These are phyloP conservation scores for Tromatobia lineatoria DNA, from an alignment of 2,888 invertebrate species.

Conservation along the genomic window DNA sequence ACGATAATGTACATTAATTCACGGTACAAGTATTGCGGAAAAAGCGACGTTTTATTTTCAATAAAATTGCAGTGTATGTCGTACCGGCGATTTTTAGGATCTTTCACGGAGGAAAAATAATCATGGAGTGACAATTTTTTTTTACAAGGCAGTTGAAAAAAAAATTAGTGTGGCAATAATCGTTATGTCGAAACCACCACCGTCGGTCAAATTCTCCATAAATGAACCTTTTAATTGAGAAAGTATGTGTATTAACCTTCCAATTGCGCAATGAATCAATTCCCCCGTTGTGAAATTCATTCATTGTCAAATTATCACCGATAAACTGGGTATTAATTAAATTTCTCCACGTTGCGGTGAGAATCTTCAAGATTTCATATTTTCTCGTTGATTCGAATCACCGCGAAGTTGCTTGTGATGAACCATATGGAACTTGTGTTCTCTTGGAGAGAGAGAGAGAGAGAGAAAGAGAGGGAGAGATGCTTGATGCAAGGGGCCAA, in stretches of 20 bases:
- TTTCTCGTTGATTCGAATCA: neutral
- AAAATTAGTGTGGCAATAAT: too few species aligned
- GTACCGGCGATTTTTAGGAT: too few species aligned
- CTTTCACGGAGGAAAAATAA: too few species aligned
- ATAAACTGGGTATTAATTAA: neutral
- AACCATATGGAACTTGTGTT: neutral
- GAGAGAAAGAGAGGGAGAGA: too few species aligned
- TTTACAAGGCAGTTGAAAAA: too few species aligned
- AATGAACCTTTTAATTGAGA: too few species aligned
- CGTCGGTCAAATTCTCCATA: too few species aligned
- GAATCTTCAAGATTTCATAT: neutral
- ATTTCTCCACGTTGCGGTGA: neutral
- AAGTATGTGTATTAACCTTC: too few species aligned
- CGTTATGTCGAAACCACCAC: too few species aligned
- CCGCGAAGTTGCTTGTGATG: neutral
- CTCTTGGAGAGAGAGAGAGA: neutral
- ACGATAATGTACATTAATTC: conserved; percentile 13
- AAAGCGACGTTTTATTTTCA: neutral
- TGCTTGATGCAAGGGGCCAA: neutral
- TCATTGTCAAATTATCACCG: too few species aligned
- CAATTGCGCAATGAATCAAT: neutral
- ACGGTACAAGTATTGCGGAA: neutral
- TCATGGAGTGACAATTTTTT: too few species aligned
- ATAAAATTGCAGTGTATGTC: neutral
- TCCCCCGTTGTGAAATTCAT: too few species aligned